Evolutionary conservation across 1,140 invertebrate genomes (phyloP), one percentile per base, ranked within the genome.

Genomic region (Sitophilus oryzae): DNA sequence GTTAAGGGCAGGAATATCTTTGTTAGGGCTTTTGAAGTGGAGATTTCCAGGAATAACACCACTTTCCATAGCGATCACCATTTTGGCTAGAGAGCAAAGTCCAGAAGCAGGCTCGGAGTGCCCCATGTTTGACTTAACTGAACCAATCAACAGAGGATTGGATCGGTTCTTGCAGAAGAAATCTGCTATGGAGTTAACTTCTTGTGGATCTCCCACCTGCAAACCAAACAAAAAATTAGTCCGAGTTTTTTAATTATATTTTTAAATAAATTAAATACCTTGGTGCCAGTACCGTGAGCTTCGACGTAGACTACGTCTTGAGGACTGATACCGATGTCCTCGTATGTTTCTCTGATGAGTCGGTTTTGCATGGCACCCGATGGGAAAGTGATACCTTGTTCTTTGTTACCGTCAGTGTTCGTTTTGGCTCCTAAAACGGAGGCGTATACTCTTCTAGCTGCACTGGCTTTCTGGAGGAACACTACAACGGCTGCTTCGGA

Each of bases 71-170:
- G 92, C 86, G 45, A 97, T 83, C 2, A 97, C 62, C n/a, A 91
- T 77, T 71, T 98, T 97, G 1, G 88, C 89, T 41, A 97, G 75
- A 0, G 91, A 88, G 67, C 91, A 92, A 0, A 96, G 69, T 30
- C 91, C 91, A 59, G 93, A 96, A 0, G 93, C 91, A 3, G 93
- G 88, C 72, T 98, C 95, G 3, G 93, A 85, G 66, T 99, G 96
- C 0, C 96, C 96, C 91, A 98, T 96, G 73, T 98, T 99, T 1
- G 91, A 94, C 70, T 99, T 99, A 0, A 96, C 88, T 0, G 94
- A 96, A 2, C 96, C 96, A 66, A 99, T 85, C 1, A 96, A 70
- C 15, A 98, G 74, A 1, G 94, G 91, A 0, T 72, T 74, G 9
- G 80, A 77, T 6, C 95, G 80, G 52, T 85, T 84, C 68, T 86